Evolutionary conservation across 2,888 invertebrate species (phyloP), one percentile per base, ranked within the genome.

Genomic region (Branchipolynoe longqiensis): DNA sequence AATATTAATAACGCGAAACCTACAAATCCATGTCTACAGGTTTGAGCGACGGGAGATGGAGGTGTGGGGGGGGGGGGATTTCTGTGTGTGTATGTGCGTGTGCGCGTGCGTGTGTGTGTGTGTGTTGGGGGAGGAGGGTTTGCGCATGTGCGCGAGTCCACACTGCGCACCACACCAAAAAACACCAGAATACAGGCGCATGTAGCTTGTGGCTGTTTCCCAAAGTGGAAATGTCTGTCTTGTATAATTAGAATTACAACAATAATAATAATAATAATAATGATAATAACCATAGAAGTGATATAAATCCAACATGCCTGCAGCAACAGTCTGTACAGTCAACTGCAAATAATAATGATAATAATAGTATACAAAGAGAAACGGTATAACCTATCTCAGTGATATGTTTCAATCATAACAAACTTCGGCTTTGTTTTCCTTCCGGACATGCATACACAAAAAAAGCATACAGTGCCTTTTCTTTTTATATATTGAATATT

Each of bases 341-440:
- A 78, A 48, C 54, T 78, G 54, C 48, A 48, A 41, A 78, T 73
- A 73, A 73, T 73, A 22, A 25, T 73, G 18, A 18, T 33, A 41
- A 73, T 73, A 41, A 73, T 73, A 73, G 38, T 14, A 73, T 41
- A 73, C 38, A 73, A n/a, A 73, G 73, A 41, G 38, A 41, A 78
- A 48, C 78, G 22, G 48, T 12, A 78, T 8, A 78, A 48, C 41
- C 31, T 54, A 18, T 78, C 28, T 31, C 22, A 25, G 25, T 78
- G 78, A 78, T 78, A 78, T 78, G 78, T 78, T n/a, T 78, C 41
- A 78, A 78, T 78, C 28, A 48, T 69, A 69, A 69, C 69, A 69
- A 69, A 78, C 78, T 2, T 25, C 3, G 22, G 22, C 38, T 22
- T 48, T 78, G n/a, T n/a, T n/a, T n/a, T n/a, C n/a, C n/a, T 41